Evolutionary conservation across 2,888 invertebrate genomes (phyloP).

Genomic region (Nebria brevicollis): DNA sequence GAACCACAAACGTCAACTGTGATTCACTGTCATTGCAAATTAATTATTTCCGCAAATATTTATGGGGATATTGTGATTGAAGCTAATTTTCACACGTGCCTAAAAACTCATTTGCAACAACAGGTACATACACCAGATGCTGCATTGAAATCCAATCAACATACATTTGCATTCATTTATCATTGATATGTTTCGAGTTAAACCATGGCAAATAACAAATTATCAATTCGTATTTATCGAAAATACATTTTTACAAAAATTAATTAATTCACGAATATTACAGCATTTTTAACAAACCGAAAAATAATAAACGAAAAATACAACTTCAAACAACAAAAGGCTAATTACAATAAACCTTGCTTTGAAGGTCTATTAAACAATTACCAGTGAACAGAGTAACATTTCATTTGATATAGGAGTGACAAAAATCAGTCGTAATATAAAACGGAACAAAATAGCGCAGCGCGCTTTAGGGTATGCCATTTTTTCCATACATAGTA

Average conservation of each 20-base stretch:
- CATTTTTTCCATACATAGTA: too few species aligned
- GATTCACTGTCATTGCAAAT: constrained; percentile 34
- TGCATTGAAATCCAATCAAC: background rate
- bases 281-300: background rate
- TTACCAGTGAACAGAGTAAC: background rate
- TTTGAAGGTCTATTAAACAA: background rate
- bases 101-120: constrained; percentile 9
- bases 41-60: constrained; percentile 43
- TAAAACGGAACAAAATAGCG: background rate
- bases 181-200: background rate
- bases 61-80: constrained; percentile 2
- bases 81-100: background rate
- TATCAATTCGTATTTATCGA: too few species aligned
- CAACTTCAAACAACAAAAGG: background rate
- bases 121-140: background rate
- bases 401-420: constrained; percentile 11
- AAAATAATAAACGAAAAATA: background rate
- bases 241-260: too few species aligned
- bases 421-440: constrained; percentile 16
- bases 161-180: constrained; percentile 1
- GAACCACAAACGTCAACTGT: constrained; percentile 33
- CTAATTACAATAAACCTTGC: background rate
- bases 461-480: background rate
- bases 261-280: background rate
- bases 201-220: too few species aligned